Percentiles rank a stretch among this genome's conserved stretches.
Evolutionary conservation across 2,797 vertebrate genomes (phyloP).

Genomic region (Characodon lateralis): DNA sequence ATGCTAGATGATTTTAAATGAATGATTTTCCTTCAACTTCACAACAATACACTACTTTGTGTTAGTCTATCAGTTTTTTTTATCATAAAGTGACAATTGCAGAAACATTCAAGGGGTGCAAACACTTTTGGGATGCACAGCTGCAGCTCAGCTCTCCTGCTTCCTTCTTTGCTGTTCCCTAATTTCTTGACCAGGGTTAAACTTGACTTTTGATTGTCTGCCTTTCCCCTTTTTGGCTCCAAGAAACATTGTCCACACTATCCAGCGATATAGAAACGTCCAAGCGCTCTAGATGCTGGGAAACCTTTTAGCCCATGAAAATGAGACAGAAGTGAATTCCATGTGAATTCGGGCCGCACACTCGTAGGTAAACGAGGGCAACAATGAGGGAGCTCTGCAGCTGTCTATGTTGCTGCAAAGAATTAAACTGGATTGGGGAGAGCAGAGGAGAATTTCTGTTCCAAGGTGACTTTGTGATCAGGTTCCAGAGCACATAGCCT

Average conservation of each 20-base stretch:
- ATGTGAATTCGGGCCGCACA: slow-evolving; percentile 48
- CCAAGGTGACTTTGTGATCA: slow-evolving; percentile 87
- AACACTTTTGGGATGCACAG: not conserved
- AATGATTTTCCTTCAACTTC: too few relatives aligned
- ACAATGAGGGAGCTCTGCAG: slow-evolving; percentile 59
- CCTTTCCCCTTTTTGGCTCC: slow-evolving; percentile 22
- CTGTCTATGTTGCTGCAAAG: slow-evolving; percentile 72
- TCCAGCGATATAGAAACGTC: slow-evolving; percentile 36
- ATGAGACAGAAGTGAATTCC: slow-evolving; percentile 52
- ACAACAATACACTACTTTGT: too few relatives aligned
- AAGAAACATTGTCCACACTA: slow-evolving; percentile 36
- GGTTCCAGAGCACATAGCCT: slow-evolving; percentile 80
- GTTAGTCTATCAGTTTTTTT: not conserved
- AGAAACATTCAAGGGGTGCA: not conserved
- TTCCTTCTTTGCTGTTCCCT: slow-evolving; percentile 27
- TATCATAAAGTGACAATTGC: not conserved
- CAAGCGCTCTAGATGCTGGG: slow-evolving; percentile 36
- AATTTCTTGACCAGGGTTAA: slow-evolving; percentile 57
- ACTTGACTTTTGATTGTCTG: slow-evolving; percentile 59
- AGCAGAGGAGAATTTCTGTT: slow-evolving; percentile 76
- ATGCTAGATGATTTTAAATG: too few relatives aligned
- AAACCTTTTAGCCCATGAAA: slow-evolving; percentile 63
- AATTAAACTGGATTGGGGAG: slow-evolving; percentile 78
- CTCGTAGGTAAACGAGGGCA: slow-evolving; percentile 70
- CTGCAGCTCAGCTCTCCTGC: slow-evolving; percentile 28